These are phyloP conservation scores for Macroteleia sp. DNA, from an alignment of 2,888 invertebrate species.

Conservation along the genomic window DNA sequence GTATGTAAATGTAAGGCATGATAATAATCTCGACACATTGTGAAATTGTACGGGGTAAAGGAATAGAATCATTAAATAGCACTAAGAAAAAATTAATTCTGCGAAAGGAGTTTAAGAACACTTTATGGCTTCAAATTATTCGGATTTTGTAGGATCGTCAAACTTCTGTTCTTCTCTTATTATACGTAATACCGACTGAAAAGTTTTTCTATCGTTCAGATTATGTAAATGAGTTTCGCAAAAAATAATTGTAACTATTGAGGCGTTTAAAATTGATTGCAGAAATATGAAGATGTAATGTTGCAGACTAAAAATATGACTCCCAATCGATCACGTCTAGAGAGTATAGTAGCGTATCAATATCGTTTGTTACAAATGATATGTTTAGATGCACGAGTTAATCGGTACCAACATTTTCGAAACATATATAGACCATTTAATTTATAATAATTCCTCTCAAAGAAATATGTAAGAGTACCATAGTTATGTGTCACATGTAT, in stretches of 20 bases:
- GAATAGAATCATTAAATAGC: conserved; percentile 54
- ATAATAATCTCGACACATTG: conserved; percentile 47
- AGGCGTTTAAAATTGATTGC: conserved; percentile 18
- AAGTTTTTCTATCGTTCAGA: conserved; percentile 41
- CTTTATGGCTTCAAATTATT: conserved; percentile 12
- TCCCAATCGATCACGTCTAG: conserved; percentile 49
- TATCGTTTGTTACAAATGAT: no score
- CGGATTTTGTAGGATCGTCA: conserved; percentile 8
- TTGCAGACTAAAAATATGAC: conserved; percentile 12
- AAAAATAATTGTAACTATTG: conserved; percentile 1
- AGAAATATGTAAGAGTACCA: no score
- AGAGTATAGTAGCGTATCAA: no score
- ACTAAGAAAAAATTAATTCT: conserved; percentile 46
- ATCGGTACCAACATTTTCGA: no score
- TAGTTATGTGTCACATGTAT: no score
- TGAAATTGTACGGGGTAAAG: conserved; percentile 35
- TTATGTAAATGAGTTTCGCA: conserved; percentile 18
- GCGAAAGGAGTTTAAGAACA: conserved; percentile 22
- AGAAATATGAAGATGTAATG: conserved; percentile 19
- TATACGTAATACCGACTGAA: conserved; percentile 12
- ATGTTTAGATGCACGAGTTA: no score
- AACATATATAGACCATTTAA: no score
- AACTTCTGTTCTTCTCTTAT: conserved; percentile 31
- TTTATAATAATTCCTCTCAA: no score
- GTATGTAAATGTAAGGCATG: conserved; percentile 48